Evolutionary conservation across 2,113 vertebrate species (phyloP).

Genomic region (Ciconia maguari): DNA sequence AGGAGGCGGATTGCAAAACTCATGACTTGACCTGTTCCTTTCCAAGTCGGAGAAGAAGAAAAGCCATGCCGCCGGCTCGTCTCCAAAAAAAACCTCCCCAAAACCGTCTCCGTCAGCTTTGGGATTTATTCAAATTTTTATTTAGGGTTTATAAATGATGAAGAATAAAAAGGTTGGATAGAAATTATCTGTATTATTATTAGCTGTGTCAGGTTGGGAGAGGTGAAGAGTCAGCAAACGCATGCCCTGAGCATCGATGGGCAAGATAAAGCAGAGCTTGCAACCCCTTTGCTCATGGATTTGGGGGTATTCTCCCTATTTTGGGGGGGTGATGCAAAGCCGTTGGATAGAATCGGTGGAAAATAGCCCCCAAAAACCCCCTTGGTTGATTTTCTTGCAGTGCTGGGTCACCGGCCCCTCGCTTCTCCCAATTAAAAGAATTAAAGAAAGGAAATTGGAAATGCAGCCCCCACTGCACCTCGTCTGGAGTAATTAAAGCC

Average conservation of each 20-base stretch:
- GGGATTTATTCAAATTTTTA: background rate
- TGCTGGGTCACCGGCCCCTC: background rate
- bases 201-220: background rate
- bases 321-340: background rate
- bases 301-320: background rate
- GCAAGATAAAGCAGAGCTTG: background rate
- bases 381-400: background rate
- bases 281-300: background rate
- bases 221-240: background rate
- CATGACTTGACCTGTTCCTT: background rate
- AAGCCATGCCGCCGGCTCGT: background rate
- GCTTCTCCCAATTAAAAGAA: constrained; percentile 48
- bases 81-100: background rate
- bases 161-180: background rate
- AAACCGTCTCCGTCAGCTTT: background rate
- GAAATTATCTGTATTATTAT: background rate
- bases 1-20: background rate
- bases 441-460: constrained; percentile 51
- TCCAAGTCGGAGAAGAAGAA: background rate
- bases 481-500: background rate
- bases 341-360: accelerated
- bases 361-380: background rate
- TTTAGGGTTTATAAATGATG: background rate
- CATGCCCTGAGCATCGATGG: background rate
- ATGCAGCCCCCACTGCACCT: background rate